Conservation (phyloP, 1,140 invertebrate species). For the Pantala flavescens region DNA sequence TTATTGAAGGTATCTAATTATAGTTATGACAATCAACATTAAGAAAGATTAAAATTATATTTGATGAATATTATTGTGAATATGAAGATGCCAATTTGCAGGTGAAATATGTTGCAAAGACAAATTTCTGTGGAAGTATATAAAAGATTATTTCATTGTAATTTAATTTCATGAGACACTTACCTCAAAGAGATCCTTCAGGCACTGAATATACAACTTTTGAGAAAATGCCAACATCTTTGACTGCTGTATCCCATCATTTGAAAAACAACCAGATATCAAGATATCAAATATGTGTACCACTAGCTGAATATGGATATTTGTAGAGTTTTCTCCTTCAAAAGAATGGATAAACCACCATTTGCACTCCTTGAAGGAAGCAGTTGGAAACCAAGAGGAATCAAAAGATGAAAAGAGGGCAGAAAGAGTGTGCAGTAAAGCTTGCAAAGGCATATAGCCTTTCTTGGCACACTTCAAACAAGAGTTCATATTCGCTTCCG, state of each 20-base stretch:
- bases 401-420: background rate
- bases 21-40: too few species aligned
- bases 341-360: background rate
- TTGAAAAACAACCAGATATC: background rate
- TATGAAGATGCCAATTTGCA: too few species aligned
- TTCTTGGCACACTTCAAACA: background rate
- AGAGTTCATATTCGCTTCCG: background rate
- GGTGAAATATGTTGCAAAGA: too few species aligned
- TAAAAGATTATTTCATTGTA: too few species aligned
- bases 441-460: background rate
- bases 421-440: background rate
- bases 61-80: too few species aligned
- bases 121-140: too few species aligned
- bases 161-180: background rate
- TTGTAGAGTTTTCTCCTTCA: too few species aligned
- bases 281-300: background rate
- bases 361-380: background rate
- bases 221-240: background rate
- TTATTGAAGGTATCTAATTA: too few species aligned
- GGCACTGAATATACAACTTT: background rate
- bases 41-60: too few species aligned
- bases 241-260: background rate
- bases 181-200: background rate
- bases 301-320: background rate
- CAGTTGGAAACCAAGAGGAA: background rate